These are phyloP conservation scores for Caranx ignobilis DNA, from an alignment of 2,113 vertebrate species.

Conservation along the genomic window DNA sequence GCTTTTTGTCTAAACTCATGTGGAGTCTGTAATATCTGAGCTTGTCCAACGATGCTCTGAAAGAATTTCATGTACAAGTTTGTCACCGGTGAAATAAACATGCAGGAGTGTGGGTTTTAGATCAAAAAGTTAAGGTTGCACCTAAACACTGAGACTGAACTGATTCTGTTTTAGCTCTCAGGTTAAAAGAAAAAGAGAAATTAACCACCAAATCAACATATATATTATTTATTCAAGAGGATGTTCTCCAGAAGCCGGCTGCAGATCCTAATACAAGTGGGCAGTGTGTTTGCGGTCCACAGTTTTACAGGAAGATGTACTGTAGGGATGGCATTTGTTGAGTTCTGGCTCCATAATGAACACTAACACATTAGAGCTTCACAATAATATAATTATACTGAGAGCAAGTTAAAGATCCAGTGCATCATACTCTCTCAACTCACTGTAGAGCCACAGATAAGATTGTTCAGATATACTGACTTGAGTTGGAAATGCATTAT, in stretches of 20 bases:
- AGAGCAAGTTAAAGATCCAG: neutral
- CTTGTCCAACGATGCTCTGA: neutral
- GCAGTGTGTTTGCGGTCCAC: neutral
- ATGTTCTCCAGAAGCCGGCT: neutral
- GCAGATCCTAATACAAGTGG: neutral
- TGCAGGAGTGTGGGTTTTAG: neutral
- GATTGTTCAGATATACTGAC: neutral
- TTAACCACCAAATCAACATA: too few relatives aligned
- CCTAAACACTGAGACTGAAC: neutral
- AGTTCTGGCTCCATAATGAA: neutral
- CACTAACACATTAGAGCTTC: neutral
- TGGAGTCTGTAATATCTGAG: neutral
- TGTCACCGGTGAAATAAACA: neutral
- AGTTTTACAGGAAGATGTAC: conserved; percentile 2
- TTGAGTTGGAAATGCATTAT: neutral
- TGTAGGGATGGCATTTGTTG: neutral
- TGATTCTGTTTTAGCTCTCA: too few relatives aligned
- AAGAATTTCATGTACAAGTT: neutral
- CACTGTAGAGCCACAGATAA: neutral
- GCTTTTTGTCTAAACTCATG: neutral
- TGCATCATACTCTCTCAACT: neutral
- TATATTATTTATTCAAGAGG: neutral
- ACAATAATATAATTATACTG: neutral
- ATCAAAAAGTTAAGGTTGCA: neutral
- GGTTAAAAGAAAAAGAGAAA: too few relatives aligned